These are phyloP conservation scores for Orussus abietinus DNA, from an alignment of 1,140 invertebrate species.

Conservation along the genomic window DNA sequence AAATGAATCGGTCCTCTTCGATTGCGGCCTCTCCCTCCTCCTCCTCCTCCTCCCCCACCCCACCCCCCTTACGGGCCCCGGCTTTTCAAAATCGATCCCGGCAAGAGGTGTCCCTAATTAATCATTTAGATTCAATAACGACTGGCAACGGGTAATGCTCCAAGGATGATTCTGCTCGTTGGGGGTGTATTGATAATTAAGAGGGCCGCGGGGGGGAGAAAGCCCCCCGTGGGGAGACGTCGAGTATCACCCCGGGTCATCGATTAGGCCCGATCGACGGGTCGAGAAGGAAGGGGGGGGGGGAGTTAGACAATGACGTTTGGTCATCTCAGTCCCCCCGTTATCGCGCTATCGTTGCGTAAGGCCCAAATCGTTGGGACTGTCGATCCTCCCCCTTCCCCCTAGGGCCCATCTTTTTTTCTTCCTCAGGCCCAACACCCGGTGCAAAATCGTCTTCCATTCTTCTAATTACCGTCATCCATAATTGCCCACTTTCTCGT, in stretches of 20 bases:
- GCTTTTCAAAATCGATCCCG: slow-evolving; percentile 6
- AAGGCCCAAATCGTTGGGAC: neutral
- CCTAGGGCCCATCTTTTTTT: neutral
- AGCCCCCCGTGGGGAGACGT: too few species aligned
- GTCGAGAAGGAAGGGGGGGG: too few species aligned
- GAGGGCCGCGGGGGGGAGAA: slow-evolving; percentile 9
- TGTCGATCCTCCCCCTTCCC: neutral
- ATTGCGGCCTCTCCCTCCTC: slow-evolving; percentile 12
- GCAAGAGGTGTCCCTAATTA: slow-evolving; percentile 35
- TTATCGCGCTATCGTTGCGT: too few species aligned
- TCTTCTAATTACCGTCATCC: slow-evolving; percentile 48
- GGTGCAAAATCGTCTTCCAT: too few species aligned
- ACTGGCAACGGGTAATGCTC: slow-evolving; percentile 20
- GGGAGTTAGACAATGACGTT: too few species aligned
- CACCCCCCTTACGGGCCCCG: too few species aligned
- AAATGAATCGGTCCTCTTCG: slow-evolving; percentile 16
- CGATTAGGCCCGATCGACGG: too few species aligned
- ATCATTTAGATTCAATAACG: slow-evolving; percentile 40
- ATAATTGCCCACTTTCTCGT: slow-evolving; percentile 49
- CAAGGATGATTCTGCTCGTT: slow-evolving; percentile 37
- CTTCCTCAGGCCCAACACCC: neutral
- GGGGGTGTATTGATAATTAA: slow-evolving; percentile 32
- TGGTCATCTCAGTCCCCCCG: too few species aligned
- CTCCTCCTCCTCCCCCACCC: too few species aligned
- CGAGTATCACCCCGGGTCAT: too few species aligned